These are phyloP conservation scores for Ceratina calcarata DNA, from an alignment of 1,140 invertebrate genomes.

Conservation along the genomic window DNA sequence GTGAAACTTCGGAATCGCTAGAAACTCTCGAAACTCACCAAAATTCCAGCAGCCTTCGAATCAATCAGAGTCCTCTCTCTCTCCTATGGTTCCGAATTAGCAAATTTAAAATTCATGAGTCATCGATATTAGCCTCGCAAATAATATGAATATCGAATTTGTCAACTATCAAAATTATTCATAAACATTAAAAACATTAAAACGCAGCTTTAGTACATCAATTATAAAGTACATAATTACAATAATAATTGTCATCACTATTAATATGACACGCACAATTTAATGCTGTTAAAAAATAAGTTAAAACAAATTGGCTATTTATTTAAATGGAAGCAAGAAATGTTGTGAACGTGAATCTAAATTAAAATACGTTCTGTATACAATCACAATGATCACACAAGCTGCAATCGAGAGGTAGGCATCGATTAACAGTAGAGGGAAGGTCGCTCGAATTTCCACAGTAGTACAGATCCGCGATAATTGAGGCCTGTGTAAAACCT, in stretches of 20 bases:
- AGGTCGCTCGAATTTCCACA: conserved; percentile 30
- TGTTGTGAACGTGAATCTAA: background rate
- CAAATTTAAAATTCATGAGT: background rate
- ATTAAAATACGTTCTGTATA: background rate
- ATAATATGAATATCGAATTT: too few species aligned
- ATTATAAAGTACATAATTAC: too few species aligned
- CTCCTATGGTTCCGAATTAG: background rate
- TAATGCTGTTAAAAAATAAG: background rate
- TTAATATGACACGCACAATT: too few species aligned
- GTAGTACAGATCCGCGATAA: conserved; percentile 16
- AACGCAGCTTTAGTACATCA: too few species aligned
- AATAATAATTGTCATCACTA: too few species aligned
- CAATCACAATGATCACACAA: background rate
- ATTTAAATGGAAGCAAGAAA: background rate
- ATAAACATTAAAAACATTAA: too few species aligned
- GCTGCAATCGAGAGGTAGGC: conserved; percentile 5
- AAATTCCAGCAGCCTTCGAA: conserved; percentile 21
- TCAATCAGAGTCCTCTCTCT: conserved; percentile 13
- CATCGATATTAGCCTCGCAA: too few species aligned
- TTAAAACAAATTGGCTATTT: background rate
- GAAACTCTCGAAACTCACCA: conserved; percentile 17
- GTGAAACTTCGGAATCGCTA: conserved; percentile 16
- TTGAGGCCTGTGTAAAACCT: conserved; percentile 8
- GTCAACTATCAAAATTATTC: too few species aligned
- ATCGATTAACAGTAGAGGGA: conserved; percentile 20